These are phyloP conservation scores for Temnothorax curvispinosus DNA, from an alignment of 1,140 invertebrate genomes.

Conservation along the genomic window DNA sequence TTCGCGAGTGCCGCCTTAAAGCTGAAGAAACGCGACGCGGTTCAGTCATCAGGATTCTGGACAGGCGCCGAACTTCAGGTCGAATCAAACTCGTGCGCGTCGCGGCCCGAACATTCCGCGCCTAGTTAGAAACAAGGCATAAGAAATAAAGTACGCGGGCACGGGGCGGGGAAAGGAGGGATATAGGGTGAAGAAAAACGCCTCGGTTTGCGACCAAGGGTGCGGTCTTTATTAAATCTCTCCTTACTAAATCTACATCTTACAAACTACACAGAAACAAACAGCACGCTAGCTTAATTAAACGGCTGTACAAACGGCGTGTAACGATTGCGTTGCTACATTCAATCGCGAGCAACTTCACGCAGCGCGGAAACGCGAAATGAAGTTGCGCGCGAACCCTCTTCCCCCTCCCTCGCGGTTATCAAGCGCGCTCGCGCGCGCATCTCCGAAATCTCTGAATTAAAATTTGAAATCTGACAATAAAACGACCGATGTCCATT, in stretches of 20 bases:
- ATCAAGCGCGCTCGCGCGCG: background rate
- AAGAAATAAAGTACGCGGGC: background rate
- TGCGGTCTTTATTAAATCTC: background rate
- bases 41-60: background rate
- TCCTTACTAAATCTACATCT: background rate
- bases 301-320: background rate
- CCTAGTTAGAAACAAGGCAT: background rate
- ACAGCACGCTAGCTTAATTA: background rate
- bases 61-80: background rate
- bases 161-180: too few relatives aligned
- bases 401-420: background rate
- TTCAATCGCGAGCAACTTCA: background rate
- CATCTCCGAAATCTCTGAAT: background rate
- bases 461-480: background rate
- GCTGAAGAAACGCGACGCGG: background rate
- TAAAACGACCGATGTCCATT: background rate
- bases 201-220: background rate
- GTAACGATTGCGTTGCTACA: background rate
- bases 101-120: background rate
- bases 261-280: conserved; percentile 10
- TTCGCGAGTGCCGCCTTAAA: background rate
- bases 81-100: background rate
- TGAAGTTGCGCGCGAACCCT: background rate
- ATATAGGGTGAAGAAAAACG: background rate
- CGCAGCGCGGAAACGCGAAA: background rate